These are phyloP conservation scores for Notothenia rossii DNA, from an alignment of 2,113 vertebrate species.

Conservation along the genomic window DNA sequence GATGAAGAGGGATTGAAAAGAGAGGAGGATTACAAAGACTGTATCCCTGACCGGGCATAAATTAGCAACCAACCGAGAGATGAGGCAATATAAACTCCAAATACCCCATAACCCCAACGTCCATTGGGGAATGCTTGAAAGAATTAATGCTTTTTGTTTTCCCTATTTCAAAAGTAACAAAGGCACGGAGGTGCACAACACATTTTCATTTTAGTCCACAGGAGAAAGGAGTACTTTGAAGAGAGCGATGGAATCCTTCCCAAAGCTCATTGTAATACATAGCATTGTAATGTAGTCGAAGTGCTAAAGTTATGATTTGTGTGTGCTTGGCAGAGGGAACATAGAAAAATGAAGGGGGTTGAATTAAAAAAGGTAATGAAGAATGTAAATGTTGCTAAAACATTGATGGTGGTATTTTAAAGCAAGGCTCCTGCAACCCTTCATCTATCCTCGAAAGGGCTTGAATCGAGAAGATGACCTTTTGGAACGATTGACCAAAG, in stretches of 20 bases:
- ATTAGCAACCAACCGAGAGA: conserved; percentile 52
- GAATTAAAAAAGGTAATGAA: neutral
- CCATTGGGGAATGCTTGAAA: conserved; percentile 44
- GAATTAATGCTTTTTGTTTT: conserved; percentile 7
- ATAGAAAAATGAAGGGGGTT: neutral
- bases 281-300: neutral
- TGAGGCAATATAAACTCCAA: conserved; percentile 51
- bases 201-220: conserved; percentile 37
- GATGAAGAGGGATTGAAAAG: conserved; percentile 18
- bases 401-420: neutral
- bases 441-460: neutral
- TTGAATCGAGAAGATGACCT: neutral
- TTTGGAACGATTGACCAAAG: neutral
- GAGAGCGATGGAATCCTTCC: conserved; percentile 10
- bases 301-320: conserved; percentile 2
- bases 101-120: conserved; percentile 36
- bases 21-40: conserved; percentile 37
- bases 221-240: conserved; percentile 35
- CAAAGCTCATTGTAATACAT: conserved; percentile 14
- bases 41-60: conserved; percentile 61
- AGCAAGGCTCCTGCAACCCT: neutral
- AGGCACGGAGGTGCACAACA: conserved; percentile 20
- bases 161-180: conserved; percentile 32
- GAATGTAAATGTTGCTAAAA: neutral
- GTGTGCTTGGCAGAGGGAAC: neutral